These are phyloP conservation scores for Piprites chloris DNA, from an alignment of 2,113 vertebrate species.

Conservation along the genomic window DNA sequence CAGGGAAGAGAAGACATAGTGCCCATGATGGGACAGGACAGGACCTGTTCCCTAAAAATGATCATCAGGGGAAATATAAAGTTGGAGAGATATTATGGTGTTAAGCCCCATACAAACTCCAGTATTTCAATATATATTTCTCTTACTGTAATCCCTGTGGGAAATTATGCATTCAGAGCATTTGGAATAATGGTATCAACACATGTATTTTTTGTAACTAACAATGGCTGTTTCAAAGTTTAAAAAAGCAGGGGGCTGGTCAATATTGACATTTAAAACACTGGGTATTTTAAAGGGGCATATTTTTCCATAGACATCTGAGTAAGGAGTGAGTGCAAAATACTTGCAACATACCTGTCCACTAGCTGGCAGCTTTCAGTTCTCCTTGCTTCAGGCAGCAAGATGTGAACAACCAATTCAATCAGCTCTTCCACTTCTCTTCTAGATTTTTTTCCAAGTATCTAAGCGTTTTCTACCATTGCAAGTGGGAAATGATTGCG, in stretches of 20 bases:
- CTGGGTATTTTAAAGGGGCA: background rate
- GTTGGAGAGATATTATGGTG: background rate
- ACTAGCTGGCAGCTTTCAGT: background rate
- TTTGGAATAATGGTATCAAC: background rate
- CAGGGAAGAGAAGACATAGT: background rate
- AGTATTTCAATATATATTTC: background rate
- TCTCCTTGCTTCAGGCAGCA: background rate
- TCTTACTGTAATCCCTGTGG: background rate
- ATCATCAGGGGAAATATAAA: background rate
- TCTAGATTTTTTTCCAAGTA: background rate
- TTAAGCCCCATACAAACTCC: background rate
- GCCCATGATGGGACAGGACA: background rate
- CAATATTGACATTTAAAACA: background rate
- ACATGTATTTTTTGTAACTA: background rate
- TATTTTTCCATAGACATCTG: background rate
- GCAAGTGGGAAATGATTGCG: constrained; percentile 14
- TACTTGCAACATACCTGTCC: background rate
- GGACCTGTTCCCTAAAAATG: background rate
- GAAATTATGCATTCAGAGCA: background rate
- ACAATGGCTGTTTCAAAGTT: background rate
- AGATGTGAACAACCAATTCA: background rate
- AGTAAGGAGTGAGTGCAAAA: background rate
- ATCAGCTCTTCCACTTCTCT: background rate
- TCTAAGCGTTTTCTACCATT: background rate
- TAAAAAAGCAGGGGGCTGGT: background rate